Conservation (phyloP, 2,113 vertebrate genomes). For the zebrafish (Danio rerio) region GRCz12tu NC_133196.1:24716501-24717000, state of each 20-base stretch:
- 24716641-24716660: slow-evolving; percentile 41
- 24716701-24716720: slow-evolving; percentile 50
- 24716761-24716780: slow-evolving; percentile 14
- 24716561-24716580: background rate
- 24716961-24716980: slow-evolving; percentile 73
- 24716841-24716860: slow-evolving; percentile 15
- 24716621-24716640: slow-evolving; percentile 68
- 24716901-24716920: slow-evolving; percentile 39
- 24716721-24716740: slow-evolving; percentile 15
- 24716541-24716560: slow-evolving; percentile 52
- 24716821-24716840: too few relatives aligned
- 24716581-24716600: background rate
- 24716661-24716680: slow-evolving; percentile 54
- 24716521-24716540: too few relatives aligned
- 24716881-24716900: slow-evolving; percentile 58
- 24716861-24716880: slow-evolving; percentile 35
- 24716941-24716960: slow-evolving; percentile 76
- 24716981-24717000: slow-evolving; percentile 86
- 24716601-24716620: slow-evolving; percentile 63
- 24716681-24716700: too few relatives aligned
- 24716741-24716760: too few relatives aligned
- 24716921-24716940: slow-evolving; percentile 63
- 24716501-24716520: background rate
- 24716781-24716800: background rate
- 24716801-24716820: too few relatives aligned